Evolutionary conservation across 2,113 vertebrate species (phyloP), one percentile per base, ranked within the genome.

Genomic region (Alouatta palliata): DNA sequence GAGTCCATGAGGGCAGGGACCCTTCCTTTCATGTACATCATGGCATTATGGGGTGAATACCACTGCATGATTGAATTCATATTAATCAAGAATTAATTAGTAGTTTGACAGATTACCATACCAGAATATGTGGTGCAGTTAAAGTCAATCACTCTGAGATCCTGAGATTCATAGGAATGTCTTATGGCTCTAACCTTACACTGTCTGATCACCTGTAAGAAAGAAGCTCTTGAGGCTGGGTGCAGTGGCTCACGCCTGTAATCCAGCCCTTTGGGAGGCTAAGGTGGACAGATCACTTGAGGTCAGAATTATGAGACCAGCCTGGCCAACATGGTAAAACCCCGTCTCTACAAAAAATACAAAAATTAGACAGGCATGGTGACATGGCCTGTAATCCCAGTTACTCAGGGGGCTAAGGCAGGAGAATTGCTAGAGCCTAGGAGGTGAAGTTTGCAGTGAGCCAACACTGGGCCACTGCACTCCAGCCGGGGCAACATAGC

Each of bases 121-220:
- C 98, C 99, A 97, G 98, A 98, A 91, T 97, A 98, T 81, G 97
- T 88, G 87, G 98, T 98, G 93, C 99, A 99, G 90, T 98, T 99
- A 96, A 97, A 98, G 94, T 87, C 95, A 87, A 97, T 96, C 68
- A 99, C 80, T 4, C 90, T 85, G 32, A 88, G 97, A 83, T 96
- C 92, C 40, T 86, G 91, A 90, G 91, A 45, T 56, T 91, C 97
- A 86, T 85, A 92, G 77, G 88, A 96, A 5, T 82, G 32, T 93
- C 87, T 93, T 12, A 96, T 97, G 81, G 97, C 98, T 64, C 97
- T 68, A 8, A 97, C 92, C 94, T 98, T 98, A 94, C 98, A 98
- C 32, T 98, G 98, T 80, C 98, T 98, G 1, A 98, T 98, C 96
- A 98, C 98, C 98, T 98, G 91, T 87, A 96, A 97, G 73, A 91